phyloP scores from a whole-genome alignment of 2,797 vertebrate genomes.

The Epinephelus malabaricus region DNA sequence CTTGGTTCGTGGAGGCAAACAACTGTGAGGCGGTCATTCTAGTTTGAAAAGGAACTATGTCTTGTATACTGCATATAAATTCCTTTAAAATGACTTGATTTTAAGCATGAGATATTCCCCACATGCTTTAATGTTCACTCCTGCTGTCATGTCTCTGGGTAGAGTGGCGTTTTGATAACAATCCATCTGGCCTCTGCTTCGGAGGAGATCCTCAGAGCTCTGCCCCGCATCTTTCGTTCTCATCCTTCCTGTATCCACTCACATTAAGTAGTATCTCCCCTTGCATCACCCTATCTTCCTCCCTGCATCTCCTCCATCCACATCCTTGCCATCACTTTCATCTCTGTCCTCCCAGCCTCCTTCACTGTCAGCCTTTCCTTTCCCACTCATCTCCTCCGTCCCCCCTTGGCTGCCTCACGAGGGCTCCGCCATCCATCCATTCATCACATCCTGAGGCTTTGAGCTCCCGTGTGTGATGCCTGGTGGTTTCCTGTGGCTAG shows the following conservation, averaged over 20 bases:
- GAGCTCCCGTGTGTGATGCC: slow-evolving; percentile 39
- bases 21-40: too few species aligned
- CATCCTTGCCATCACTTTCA: slow-evolving; percentile 16
- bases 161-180: slow-evolving; percentile 31
- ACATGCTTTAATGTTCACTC: background rate
- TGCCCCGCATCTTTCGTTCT: slow-evolving; percentile 24
- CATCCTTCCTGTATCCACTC: slow-evolving; percentile 17
- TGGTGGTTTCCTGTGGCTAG: slow-evolving; percentile 57
- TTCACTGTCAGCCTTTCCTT: slow-evolving; percentile 9
- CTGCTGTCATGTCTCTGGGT: slow-evolving; percentile 6
- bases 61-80: background rate
- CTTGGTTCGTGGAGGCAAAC: too few species aligned
- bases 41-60: too few species aligned
- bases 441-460: slow-evolving; percentile 43
- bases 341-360: background rate
- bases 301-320: slow-evolving; percentile 12
- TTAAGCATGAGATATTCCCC: slow-evolving; percentile 3
- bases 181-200: slow-evolving; percentile 10
- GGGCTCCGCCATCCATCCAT: slow-evolving; percentile 22
- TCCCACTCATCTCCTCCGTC: background rate
- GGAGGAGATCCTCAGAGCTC: slow-evolving; percentile 1
- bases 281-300: slow-evolving; percentile 15
- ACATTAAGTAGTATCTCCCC: slow-evolving; percentile 22
- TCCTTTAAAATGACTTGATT: background rate
- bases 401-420: background rate